These are phyloP conservation scores for Drosophila ficusphila DNA, from an alignment of 1,140 invertebrate species.

Conservation along the genomic window DNA sequence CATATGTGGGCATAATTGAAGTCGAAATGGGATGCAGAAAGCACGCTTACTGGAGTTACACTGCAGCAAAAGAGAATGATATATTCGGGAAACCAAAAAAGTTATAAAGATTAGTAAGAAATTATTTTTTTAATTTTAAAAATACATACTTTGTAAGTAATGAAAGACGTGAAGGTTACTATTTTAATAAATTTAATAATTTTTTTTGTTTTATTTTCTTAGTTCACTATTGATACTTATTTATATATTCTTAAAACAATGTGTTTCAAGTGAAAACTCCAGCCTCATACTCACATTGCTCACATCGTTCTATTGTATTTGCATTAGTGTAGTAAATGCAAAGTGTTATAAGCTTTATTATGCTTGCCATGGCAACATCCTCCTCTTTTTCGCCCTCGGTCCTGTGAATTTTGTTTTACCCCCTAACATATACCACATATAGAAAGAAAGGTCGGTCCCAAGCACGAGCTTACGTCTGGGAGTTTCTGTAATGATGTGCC, in stretches of 20 bases:
- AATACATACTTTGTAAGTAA: no score
- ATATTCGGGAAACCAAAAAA: no score
- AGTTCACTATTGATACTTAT: no score
- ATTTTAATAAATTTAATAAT: not conserved
- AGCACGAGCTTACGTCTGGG: slow-evolving; percentile 62
- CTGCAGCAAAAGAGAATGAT: not conserved
- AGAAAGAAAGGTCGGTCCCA: slow-evolving; percentile 36
- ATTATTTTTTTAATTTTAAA: no score
- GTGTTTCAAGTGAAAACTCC: not conserved
- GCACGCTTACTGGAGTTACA: slow-evolving; percentile 4
- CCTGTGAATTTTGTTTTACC: slow-evolving; percentile 3
- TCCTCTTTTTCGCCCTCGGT: not conserved
- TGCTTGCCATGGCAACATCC: slow-evolving; percentile 47
- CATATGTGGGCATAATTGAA: slow-evolving; percentile 76
- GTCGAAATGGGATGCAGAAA: slow-evolving; percentile 41
- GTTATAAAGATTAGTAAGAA: no score
- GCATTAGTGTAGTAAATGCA: slow-evolving; percentile 81
- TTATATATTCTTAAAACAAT: no score
- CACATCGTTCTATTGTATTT: slow-evolving; percentile 68
- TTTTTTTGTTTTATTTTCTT: not conserved
- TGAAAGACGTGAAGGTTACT: no score
- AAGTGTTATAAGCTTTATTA: slow-evolving; percentile 83
- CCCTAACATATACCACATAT: not conserved
- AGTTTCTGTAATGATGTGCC: slow-evolving; percentile 79
- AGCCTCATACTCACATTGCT: not conserved